phyloP scores from a whole-genome alignment of 2,888 invertebrate genomes.

The Gymnocheta viridis region DNA sequence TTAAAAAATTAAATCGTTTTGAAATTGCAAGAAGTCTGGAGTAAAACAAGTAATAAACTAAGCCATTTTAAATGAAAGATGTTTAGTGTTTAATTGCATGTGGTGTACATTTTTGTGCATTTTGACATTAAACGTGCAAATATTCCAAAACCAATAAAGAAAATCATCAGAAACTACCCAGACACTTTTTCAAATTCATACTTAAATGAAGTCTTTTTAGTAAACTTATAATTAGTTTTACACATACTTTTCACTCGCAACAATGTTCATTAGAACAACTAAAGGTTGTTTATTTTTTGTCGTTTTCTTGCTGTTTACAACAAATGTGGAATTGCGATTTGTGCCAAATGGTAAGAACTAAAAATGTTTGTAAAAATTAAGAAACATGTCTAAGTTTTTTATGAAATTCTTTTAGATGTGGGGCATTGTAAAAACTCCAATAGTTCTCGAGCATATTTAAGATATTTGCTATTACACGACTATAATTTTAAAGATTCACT shows the following conservation, averaged over 20 bases:
- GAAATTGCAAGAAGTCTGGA: too few species aligned
- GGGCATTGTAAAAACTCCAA: background rate
- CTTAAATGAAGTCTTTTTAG: background rate
- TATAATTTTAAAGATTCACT: background rate
- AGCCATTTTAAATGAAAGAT: background rate
- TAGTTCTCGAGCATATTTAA: background rate
- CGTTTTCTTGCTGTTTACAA: background rate
- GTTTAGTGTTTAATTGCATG: too few species aligned
- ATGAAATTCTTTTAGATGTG: background rate
- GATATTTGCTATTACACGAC: background rate
- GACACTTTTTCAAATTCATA: background rate
- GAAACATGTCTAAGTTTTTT: too few species aligned
- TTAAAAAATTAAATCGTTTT: too few species aligned
- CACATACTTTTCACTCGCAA: background rate
- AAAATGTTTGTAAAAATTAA: background rate
- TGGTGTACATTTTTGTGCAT: background rate
- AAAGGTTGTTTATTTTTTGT: background rate
- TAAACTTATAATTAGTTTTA: background rate
- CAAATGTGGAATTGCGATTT: background rate
- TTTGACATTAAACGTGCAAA: background rate
- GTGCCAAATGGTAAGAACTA: conserved; percentile 1
- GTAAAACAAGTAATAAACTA: background rate
- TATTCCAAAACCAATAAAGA: background rate
- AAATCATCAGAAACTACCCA: background rate
- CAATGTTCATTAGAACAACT: background rate